A percentile compares a stretch with the other conserved stretches of the same genome.
Conservation (phyloP, 2,113 vertebrate species). For the Paracanthobrama guichenoti region DNA sequence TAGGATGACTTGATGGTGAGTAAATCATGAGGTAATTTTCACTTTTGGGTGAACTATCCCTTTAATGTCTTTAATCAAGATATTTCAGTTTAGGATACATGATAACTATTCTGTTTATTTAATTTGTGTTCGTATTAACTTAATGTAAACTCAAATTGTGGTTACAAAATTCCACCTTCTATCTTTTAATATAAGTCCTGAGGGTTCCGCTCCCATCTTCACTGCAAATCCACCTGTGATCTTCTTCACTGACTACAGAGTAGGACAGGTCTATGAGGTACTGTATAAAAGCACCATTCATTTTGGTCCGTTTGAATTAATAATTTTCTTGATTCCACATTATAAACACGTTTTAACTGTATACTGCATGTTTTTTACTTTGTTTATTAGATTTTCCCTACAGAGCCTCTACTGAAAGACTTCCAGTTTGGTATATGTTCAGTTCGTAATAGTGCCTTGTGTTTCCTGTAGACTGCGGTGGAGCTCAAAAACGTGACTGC, state of each 20-base stretch:
- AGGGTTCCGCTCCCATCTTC: constrained; percentile 78
- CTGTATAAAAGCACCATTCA: not conserved
- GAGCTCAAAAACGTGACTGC: constrained; percentile 86
- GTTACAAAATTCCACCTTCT: constrained; percentile 32
- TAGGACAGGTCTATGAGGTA: constrained; percentile 90
- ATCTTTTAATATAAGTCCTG: constrained; percentile 59
- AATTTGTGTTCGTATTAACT: not conserved
- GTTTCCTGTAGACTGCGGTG: constrained; percentile 75
- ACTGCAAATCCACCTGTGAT: constrained; percentile 80
- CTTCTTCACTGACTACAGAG: constrained; percentile 83
- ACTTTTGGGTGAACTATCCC: no score
- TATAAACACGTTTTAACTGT: not conserved
- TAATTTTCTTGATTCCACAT: not conserved
- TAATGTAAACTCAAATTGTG: not conserved
- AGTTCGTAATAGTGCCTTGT: not conserved
- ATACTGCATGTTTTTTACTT: not conserved
- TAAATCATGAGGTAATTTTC: no score
- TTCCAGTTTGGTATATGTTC: not conserved
- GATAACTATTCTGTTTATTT: not conserved
- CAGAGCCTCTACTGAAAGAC: not conserved
- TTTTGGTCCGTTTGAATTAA: not conserved
- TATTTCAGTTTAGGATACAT: not conserved
- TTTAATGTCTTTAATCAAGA: not conserved
- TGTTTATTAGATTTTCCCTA: not conserved
- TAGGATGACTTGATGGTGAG: no score